These are phyloP conservation scores for Babyrousa celebensis DNA, from an alignment of 2,797 vertebrate genomes.

Conservation along the genomic window DNA sequence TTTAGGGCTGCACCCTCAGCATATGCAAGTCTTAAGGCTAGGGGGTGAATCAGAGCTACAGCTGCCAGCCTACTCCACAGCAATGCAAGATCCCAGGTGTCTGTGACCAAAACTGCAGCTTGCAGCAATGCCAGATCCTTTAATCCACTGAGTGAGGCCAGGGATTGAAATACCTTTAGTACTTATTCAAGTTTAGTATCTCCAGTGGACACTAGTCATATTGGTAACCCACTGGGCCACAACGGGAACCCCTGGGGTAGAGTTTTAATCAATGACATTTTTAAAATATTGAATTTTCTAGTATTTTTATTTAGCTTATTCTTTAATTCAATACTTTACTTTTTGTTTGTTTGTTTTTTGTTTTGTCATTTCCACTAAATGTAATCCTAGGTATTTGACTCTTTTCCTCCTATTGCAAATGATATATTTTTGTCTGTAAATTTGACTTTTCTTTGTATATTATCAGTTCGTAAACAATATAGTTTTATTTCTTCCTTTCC, in stretches of 20 bases:
- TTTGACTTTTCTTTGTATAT: neutral
- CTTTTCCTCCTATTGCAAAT: neutral
- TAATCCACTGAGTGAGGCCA: too few relatives aligned
- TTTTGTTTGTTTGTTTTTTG: neutral
- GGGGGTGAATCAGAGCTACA: too few relatives aligned
- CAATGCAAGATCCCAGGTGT: too few relatives aligned
- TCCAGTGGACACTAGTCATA: too few relatives aligned
- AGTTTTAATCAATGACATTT: neutral
- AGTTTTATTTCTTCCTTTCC: conserved; percentile 7
- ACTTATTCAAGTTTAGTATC: too few relatives aligned
- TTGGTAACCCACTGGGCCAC: too few relatives aligned
- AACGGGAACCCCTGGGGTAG: neutral
- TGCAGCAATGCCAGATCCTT: too few relatives aligned
- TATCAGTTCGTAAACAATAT: neutral
- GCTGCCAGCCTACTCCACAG: too few relatives aligned
- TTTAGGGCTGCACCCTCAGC: too few relatives aligned
- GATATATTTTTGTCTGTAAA: neutral
- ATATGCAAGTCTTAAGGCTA: too few relatives aligned
- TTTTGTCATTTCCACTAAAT: conserved; percentile 16
- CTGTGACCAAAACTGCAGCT: too few relatives aligned
- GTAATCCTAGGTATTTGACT: neutral
- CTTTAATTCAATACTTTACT: neutral
- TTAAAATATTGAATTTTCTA: neutral
- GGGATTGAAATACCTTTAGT: too few relatives aligned
- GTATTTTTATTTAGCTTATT: neutral